Evolutionary conservation across 2,113 vertebrate species (phyloP).

Genomic region (Chloebia gouldiae): DNA sequence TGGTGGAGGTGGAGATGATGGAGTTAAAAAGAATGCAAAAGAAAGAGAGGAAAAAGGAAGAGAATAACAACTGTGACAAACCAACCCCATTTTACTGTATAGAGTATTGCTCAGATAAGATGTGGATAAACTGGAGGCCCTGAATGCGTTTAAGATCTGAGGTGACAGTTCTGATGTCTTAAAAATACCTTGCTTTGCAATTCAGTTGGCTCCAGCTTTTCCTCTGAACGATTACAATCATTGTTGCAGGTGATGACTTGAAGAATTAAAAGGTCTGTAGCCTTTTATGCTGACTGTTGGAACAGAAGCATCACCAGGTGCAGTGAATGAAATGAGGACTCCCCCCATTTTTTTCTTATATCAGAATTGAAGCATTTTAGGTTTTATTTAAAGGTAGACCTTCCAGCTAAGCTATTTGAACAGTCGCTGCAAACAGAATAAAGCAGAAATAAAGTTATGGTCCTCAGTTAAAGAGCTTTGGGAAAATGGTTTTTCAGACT

Average conservation of each 20-base stretch:
- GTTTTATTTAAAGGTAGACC: neutral
- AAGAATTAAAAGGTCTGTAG: slow-evolving; percentile 18
- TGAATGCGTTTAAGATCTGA: neutral
- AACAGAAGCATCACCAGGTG: neutral
- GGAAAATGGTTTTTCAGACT: neutral
- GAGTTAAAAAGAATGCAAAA: neutral
- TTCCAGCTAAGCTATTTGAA: neutral
- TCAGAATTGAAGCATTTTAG: neutral
- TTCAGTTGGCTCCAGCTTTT: neutral
- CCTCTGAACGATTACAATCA: neutral
- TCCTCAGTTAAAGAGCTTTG: neutral
- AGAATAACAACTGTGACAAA: slow-evolving; percentile 8
- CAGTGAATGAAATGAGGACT: neutral
- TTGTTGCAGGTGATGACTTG: neutral
- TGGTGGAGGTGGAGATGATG: neutral
- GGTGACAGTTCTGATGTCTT: neutral
- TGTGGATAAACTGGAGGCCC: neutral
- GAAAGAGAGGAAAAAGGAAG: neutral
- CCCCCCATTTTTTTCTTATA: neutral
- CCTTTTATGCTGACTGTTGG: neutral
- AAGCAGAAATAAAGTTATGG: neutral
- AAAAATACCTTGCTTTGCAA: slow-evolving; percentile 10
- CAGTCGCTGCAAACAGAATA: neutral
- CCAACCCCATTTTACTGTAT: neutral
- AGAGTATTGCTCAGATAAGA: neutral